Evolutionary conservation across 2,797 vertebrate species (phyloP), one percentile per base, ranked within the genome.

Genomic region (Phataginus tetradactyla): DNA sequence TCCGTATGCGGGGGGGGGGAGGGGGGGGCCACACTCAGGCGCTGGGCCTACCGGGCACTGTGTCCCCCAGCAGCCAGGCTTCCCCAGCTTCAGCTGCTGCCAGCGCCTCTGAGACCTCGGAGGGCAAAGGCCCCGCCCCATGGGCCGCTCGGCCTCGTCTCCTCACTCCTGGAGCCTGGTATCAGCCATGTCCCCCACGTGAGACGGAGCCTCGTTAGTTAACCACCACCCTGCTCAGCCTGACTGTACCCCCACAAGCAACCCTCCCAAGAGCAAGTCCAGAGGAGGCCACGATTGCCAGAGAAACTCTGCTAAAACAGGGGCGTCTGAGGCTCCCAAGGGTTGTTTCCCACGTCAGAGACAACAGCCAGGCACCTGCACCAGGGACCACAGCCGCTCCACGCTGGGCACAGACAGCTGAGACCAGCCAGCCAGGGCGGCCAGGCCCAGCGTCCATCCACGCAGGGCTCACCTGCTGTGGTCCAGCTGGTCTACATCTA

Each of bases 391-490:
- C 1, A 23, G 53, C 9, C n/a, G 25, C 37, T 49, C 17, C 57
- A 42, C 23, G 49, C 8, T 7, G 25, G 49, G 68, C 89, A 92
- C 11, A 10, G 45, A 18, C 66, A 45, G 71, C 23, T 6, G 53
- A 55, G 34, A 61, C 57, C 53, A 55, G 45, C 45, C 45, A 45
- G 45, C 45, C 45, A 11, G 45, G 10, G 45, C 10, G 11, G 45
- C 10, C 45, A 45, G 45, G 45, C 45, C 45, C 2, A 9, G 45
- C 45, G 10, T 45, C 45, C 45, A 1, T 10, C 21, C 32, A 39
- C 9, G 1, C 6, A 39, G 63, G 39, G 6, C 8, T 53, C n/a
- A 1, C n/a, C 34, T 9, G 8, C 1, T 0, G 12, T 2, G 42
- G 75, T 45, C 75, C 61, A 7, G 71, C 23, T 17, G 3, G 32